phyloP scores from a whole-genome alignment of 2,113 vertebrate genomes.

The Boleophthalmus pectinirostris region DNA sequence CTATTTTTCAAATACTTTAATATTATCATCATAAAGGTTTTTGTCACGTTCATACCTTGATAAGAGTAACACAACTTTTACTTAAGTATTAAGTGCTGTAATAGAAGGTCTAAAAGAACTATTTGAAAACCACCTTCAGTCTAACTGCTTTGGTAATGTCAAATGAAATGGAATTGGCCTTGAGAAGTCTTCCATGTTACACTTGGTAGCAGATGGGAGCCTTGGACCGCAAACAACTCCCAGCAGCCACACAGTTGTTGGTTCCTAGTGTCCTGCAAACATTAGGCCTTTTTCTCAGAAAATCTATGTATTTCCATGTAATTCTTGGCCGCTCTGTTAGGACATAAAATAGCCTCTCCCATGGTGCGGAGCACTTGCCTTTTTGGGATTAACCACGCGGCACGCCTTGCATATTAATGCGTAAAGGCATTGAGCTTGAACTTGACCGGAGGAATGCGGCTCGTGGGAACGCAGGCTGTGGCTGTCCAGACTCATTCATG shows the following conservation, averaged over 20 bases:
- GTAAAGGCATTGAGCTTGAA: slow-evolving; percentile 78
- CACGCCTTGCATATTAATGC: slow-evolving; percentile 69
- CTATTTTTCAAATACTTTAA: no score
- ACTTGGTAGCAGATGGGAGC: not conserved
- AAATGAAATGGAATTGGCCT: not conserved
- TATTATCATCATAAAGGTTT: no score
- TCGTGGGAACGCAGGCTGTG: slow-evolving; percentile 75
- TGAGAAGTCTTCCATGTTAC: not conserved
- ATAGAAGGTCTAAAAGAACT: no score
- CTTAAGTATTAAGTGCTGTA: no score
- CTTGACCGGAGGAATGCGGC: slow-evolving; percentile 77
- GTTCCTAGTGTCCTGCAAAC: not conserved
- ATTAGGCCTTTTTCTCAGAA: not conserved
- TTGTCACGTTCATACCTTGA: no score
- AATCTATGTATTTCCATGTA: slow-evolving; percentile 7
- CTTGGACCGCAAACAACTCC: not conserved
- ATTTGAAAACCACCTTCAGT: not conserved
- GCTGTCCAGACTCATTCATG: slow-evolving; percentile 67
- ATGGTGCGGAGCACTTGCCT: slow-evolving; percentile 57
- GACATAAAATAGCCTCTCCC: slow-evolving; percentile 62
- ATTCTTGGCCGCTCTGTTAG: slow-evolving; percentile 28
- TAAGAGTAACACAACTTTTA: no score
- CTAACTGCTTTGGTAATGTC: not conserved
- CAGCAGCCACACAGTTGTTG: not conserved
- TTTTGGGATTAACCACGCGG: slow-evolving; percentile 66